A percentile compares a stretch with the other conserved stretches of the same genome.
These are phyloP conservation scores for Glyphotaelius pellucidus DNA, from an alignment of 2,888 invertebrate species.

Conservation along the genomic window DNA sequence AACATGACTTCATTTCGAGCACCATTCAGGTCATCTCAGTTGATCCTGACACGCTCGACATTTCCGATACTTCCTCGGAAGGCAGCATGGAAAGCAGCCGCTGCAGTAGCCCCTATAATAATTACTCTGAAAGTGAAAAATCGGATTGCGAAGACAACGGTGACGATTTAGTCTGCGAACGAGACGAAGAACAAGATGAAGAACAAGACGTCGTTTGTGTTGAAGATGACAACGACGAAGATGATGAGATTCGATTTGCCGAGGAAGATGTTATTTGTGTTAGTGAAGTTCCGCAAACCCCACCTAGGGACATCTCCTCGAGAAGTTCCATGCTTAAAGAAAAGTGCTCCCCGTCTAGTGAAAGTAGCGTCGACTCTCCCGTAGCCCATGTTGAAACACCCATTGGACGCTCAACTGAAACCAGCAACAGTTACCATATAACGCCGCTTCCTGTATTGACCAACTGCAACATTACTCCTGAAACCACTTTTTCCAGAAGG, in stretches of 20 bases:
- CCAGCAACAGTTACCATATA: neutral
- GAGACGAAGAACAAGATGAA: slow-evolving; percentile 6
- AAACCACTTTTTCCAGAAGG: slow-evolving; percentile 64
- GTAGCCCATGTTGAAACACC: neutral
- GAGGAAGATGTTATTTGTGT: neutral
- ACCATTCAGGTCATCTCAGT: slow-evolving; percentile 60
- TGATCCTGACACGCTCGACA: slow-evolving; percentile 54
- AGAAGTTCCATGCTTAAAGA: slow-evolving; percentile 18
- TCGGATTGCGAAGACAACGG: slow-evolving; percentile 2
- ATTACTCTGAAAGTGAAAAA: slow-evolving; percentile 31
- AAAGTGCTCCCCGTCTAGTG: neutral
- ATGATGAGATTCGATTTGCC: neutral
- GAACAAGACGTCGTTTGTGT: neutral
- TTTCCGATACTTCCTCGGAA: slow-evolving; percentile 52
- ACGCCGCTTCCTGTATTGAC: neutral
- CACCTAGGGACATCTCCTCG: neutral
- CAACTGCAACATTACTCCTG: slow-evolving; percentile 16
- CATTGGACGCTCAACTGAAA: neutral
- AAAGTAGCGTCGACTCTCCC: neutral
- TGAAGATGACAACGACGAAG: neutral
- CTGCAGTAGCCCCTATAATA: slow-evolving; percentile 46
- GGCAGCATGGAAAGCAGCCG: slow-evolving; percentile 38
- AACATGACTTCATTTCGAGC: slow-evolving; percentile 39
- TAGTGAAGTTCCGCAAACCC: neutral
- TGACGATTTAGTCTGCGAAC: neutral